phyloP scores from a whole-genome alignment of 2,888 invertebrate species.

The Amphipoea lucens region DNA sequence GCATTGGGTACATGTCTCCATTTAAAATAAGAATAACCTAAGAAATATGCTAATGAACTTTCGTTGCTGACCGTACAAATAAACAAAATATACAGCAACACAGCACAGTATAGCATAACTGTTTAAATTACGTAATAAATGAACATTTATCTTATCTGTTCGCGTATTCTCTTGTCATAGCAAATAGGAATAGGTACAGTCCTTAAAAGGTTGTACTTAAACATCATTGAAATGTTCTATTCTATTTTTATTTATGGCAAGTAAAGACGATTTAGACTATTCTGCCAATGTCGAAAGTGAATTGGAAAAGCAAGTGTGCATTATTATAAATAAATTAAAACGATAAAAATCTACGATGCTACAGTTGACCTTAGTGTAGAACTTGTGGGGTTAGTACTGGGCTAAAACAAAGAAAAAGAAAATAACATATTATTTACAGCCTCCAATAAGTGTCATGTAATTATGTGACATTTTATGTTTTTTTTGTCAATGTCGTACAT shows the following conservation, averaged over 20 bases:
- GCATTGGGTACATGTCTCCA: background rate
- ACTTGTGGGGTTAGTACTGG: no score
- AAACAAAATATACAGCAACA: constrained; percentile 23
- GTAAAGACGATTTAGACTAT: no score
- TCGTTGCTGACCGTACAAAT: constrained; percentile 10
- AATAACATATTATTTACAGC: background rate
- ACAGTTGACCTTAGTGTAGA: no score
- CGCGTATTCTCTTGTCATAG: constrained; percentile 27
- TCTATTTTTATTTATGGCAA: no score
- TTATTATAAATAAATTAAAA: no score
- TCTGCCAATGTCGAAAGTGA: no score
- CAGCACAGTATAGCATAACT: constrained; percentile 6
- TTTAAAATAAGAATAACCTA: background rate
- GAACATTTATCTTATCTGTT: constrained; percentile 43
- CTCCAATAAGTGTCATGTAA: no score
- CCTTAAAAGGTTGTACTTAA: constrained; percentile 17
- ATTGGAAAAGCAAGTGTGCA: no score
- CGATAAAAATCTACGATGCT: no score
- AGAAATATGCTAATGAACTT: background rate
- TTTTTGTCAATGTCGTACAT: constrained; percentile 67
- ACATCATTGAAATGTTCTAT: constrained; percentile 26
- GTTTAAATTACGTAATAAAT: constrained; percentile 21
- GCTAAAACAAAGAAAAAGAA: no score
- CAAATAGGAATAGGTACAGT: background rate
- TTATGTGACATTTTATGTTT: background rate